Conservation (phyloP, 2,797 vertebrate species). For the Gastrophryne carolinensis region DNA sequence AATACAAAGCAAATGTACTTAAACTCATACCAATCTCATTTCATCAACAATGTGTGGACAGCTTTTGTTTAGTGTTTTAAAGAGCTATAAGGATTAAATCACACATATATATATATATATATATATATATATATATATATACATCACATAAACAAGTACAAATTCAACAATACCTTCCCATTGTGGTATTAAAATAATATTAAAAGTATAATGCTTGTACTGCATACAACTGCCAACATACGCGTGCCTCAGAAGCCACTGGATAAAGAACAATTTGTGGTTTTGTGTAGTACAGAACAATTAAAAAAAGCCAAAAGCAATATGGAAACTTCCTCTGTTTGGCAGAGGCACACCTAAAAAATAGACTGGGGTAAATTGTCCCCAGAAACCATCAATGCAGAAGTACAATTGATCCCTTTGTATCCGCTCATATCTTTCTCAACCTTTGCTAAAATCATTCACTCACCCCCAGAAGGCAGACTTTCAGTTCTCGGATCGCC, state of each 20-base stretch:
- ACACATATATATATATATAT: too few species aligned
- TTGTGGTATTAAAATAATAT: neutral
- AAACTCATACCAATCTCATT: too few species aligned
- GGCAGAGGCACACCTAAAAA: neutral
- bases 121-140: too few species aligned
- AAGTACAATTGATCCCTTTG: neutral
- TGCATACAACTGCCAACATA: neutral
- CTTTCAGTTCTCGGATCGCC: conserved; percentile 96
- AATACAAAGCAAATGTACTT: too few species aligned
- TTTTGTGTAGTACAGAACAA: neutral
- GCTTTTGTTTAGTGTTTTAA: too few species aligned
- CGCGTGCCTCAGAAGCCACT: neutral
- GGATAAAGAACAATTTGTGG: neutral
- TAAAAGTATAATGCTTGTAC: neutral
- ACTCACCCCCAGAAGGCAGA: conserved; percentile 97
- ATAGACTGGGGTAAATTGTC: neutral
- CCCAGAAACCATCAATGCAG: too few species aligned
- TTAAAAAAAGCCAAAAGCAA: neutral
- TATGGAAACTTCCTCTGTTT: neutral
- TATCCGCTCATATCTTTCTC: neutral
- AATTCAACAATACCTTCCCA: neutral
- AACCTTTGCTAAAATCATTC: neutral
- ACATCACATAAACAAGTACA: neutral
- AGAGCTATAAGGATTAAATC: too few species aligned
- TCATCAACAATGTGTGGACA: too few species aligned